Conservation (phyloP, 2,888 invertebrate species). For the Trichopria drosophilae region DNA sequence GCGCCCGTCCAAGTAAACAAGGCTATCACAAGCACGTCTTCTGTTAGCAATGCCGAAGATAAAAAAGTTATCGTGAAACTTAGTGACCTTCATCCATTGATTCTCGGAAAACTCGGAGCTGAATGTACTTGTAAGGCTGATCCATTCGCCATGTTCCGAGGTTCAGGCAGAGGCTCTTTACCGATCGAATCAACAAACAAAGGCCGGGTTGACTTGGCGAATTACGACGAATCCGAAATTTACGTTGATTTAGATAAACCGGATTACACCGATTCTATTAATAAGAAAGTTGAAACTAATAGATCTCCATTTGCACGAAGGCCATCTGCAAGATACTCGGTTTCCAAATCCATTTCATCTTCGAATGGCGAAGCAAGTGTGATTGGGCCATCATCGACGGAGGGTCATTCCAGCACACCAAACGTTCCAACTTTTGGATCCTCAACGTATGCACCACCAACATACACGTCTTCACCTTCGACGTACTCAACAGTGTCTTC, state of each 20-base stretch:
- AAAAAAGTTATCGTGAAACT: conserved; percentile 66
- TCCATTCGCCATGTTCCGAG: conserved; percentile 51
- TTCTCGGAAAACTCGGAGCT: conserved; percentile 72
- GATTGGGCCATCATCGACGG: conserved; percentile 16
- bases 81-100: conserved; percentile 72
- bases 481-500: conserved; percentile 30
- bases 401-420: conserved; percentile 20
- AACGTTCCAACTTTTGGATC: conserved; percentile 26
- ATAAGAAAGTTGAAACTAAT: conserved; percentile 29
- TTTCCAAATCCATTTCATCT: conserved; percentile 8
- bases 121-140: conserved; percentile 68
- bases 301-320: conserved; percentile 17
- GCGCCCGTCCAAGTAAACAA: no score
- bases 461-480: conserved; percentile 13
- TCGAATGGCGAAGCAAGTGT: conserved; percentile 1
- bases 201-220: conserved; percentile 49
- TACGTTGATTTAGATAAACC: conserved; percentile 52
- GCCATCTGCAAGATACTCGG: conserved; percentile 18
- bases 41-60: conserved; percentile 55
- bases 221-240: conserved; percentile 55
- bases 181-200: conserved; percentile 47
- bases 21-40: no score
- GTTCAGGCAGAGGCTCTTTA: conserved; percentile 44
- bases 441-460: conserved; percentile 31
- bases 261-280: conserved; percentile 33